A percentile compares a stretch with the other conserved stretches of the same genome.
phyloP scores from a whole-genome alignment of 2,888 invertebrate species.

The Poecilobothrus nobilitatus region DNA sequence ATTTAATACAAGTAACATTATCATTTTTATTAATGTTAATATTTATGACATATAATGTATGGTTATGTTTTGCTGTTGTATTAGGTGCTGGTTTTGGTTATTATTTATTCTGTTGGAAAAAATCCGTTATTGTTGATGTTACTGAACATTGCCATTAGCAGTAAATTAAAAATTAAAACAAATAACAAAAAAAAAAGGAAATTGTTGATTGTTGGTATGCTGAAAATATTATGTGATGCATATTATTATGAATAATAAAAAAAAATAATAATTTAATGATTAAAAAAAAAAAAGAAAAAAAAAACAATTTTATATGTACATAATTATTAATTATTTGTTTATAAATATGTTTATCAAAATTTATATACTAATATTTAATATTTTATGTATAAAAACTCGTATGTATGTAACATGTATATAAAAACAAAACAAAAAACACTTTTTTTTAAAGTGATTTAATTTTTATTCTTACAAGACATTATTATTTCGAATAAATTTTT shows the following conservation, averaged over 20 bases:
- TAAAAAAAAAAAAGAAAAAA: background rate
- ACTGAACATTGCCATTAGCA: slow-evolving; percentile 91
- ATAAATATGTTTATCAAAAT: too few species aligned
- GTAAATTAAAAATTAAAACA: slow-evolving; percentile 18
- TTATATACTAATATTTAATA: too few species aligned
- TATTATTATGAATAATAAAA: background rate
- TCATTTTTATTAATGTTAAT: slow-evolving; percentile 93
- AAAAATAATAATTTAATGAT: background rate
- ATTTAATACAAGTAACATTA: slow-evolving; percentile 80
- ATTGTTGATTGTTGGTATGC: background rate
- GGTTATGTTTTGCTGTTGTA: slow-evolving; percentile 84
- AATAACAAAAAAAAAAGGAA: too few species aligned
- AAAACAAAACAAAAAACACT: too few species aligned
- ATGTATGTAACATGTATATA: too few species aligned
- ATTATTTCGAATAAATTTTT: too few species aligned
- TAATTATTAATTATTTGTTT: too few species aligned
- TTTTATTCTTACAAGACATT: too few species aligned
- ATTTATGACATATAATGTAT: slow-evolving; percentile 95
- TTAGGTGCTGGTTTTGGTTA: slow-evolving; percentile 85
- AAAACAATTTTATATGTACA: background rate
- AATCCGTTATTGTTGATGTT: slow-evolving; percentile 85
- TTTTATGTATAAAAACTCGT: too few species aligned
- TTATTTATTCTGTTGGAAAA: slow-evolving; percentile 93
- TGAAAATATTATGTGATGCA: background rate
- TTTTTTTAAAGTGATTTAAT: too few species aligned